Base-by-base conservation (phyloP, 2,113 vertebrate genomes). In the Solea senegalensis region DNA sequence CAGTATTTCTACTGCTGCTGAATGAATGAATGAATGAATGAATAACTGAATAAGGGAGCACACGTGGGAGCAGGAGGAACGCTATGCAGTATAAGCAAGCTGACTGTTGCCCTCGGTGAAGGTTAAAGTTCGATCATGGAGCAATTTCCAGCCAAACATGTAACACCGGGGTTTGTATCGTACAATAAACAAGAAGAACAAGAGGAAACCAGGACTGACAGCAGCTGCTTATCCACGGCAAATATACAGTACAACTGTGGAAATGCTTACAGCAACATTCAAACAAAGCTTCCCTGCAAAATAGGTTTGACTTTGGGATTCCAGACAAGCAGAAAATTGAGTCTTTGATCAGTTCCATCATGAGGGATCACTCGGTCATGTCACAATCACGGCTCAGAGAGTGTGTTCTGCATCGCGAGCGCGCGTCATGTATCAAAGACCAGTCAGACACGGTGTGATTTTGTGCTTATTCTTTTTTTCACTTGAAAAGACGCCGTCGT, bases 291-390 rank as follows among this genome's bases (percentile, higher is more conserved):
- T 56, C 61, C 34, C 48, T 27, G n/a, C 34, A 72, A 78, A 21
- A 83, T 65, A 65, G 76, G 58, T 82, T 69, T 81, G 72, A 87
- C 77, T 71, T 56, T 83, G 69, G 81, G 69, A 83, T 41, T 57
- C 76, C 78, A 73, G 71, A 86, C 72, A 80, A 39, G 74, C 66
- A 55, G 59, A 86, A 87, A 83, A 82, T 84, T 63, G 65, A 61
- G 71, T 71, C 59, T 84, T 85, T 87, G 71, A 88, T 87, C 69
- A n/a, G 49, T 66, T 77, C 40, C 44, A 50, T 80, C 61, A 59
- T 6, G 54, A 28, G 53, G 63, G 63, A 84, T 79, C 72, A 40
- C 73, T 74, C 41, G 66, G 81, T 83, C 83, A 63, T 64, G 78
- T 76, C 56, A 71, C 55, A 85, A 71, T 74, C 27, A 26, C 49